Evolutionary conservation across 2,113 vertebrate genomes (phyloP).

Genomic region (Chaenogobius annularis): DNA sequence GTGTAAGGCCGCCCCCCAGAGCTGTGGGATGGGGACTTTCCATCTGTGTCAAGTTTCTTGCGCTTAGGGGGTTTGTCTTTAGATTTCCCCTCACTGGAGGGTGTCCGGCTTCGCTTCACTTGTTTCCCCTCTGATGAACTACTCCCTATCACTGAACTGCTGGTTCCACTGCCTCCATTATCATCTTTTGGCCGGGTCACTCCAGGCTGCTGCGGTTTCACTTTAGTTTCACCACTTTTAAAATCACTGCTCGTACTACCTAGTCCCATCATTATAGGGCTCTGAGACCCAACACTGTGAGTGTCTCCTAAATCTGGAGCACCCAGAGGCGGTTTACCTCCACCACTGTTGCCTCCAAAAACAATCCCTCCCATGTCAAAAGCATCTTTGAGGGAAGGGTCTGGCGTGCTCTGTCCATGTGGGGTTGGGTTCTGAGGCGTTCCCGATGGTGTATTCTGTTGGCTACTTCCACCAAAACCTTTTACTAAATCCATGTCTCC

Average conservation of each 20-base stretch:
- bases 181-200: constrained; percentile 78
- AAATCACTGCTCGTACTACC: constrained; percentile 53
- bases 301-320: constrained; percentile 87
- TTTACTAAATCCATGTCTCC: constrained; percentile 92
- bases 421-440: constrained; percentile 79
- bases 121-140: constrained; percentile 85
- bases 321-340: constrained; percentile 76
- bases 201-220: constrained; percentile 68
- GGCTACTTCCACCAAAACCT: constrained; percentile 81
- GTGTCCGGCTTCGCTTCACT: constrained; percentile 92
- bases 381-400: constrained; percentile 77
- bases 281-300: constrained; percentile 85
- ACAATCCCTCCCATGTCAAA: constrained; percentile 78
- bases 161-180: constrained; percentile 76
- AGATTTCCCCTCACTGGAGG: constrained; percentile 93
- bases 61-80: constrained; percentile 96
- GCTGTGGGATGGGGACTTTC: constrained; percentile 94
- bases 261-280: constrained; percentile 82
- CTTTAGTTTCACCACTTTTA: constrained; percentile 85
- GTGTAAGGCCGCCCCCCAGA: constrained; percentile 91
- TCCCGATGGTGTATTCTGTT: constrained; percentile 78
- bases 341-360: constrained; percentile 71
- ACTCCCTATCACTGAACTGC: constrained; percentile 76
- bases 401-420: constrained; percentile 79
- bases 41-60: constrained; percentile 92